Base-by-base conservation (phyloP, 1,140 invertebrate species). In the Magallana gigas region DNA sequence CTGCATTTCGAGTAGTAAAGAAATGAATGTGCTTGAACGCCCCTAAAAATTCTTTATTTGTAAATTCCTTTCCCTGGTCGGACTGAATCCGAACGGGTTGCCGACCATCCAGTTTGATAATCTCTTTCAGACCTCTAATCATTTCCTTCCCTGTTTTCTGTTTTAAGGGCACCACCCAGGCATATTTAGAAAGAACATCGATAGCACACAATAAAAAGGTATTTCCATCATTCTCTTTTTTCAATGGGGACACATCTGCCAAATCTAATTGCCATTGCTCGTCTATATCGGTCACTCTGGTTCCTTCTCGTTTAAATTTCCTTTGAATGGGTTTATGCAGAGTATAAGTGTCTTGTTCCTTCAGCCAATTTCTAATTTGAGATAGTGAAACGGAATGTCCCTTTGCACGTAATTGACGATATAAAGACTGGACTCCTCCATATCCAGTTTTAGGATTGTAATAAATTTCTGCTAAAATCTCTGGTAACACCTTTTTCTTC, bases 91-190 rank as follows among this genome's bases (percentile, higher is more conserved):
- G 60, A 62, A 62, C 60, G n/a, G 60, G 60, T 62, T n/a, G 60
- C n/a, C 60, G 60, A 12, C 60, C 60, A 12, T 62, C 60, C n/a
- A 12, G 60, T n/a, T 62, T 62, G 11, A 62, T 12, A 11, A 62
- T n/a, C 60, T 80, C 71, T 80, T 80, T 16, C 14, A 80, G 29
- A 23, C 71, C 71, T 80, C 71, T 16, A 36, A 80, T 48, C 71
- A 80, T 80, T 80, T 80, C 71, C 29, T 80, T 80, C 5, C 23
- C 71, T 23, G 16, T 36, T 48, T 80, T 80, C 23, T 80, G 18
- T 80, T 80, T 80, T 48, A 80, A 80, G 14, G 71, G 71, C 8
- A 80, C 71, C 12, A 80, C 71, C 71, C 71, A 80, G 0, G 71
- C 71, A 48, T 80, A 80, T 80, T 23, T 23, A 23, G 23, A 23